Evolutionary conservation across 2,797 vertebrate species (phyloP).

Genomic region (Peromyscus melanophrys): DNA sequence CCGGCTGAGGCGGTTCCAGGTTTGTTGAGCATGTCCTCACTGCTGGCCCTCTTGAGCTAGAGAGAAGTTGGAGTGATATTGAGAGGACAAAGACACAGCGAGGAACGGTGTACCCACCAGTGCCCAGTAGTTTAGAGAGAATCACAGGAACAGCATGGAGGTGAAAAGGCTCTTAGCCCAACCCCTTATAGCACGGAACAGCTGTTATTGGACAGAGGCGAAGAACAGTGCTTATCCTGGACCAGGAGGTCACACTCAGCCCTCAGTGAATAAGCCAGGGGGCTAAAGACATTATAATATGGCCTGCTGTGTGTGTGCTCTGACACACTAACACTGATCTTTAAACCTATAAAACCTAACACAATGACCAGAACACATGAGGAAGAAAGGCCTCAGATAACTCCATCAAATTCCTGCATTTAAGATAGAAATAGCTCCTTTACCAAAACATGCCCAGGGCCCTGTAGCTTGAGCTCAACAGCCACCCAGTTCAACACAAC

Average conservation of each 20-base stretch:
- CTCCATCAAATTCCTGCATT: not conserved
- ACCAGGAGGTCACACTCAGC: not conserved
- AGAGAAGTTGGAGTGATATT: not conserved
- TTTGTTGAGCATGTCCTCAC: conserved; percentile 96
- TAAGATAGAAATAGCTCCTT: not conserved
- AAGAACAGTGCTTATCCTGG: not conserved
- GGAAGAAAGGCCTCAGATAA: not conserved
- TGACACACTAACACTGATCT: not conserved
- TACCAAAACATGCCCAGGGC: not conserved
- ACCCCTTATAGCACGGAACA: too few species aligned
- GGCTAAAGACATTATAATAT: not conserved
- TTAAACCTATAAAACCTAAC: not conserved
- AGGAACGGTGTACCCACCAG: not conserved
- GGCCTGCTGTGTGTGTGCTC: not conserved
- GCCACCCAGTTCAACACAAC: not conserved
- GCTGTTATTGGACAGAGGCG: too few species aligned
- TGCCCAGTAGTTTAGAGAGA: not conserved
- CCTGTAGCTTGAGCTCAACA: not conserved
- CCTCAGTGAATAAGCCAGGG: not conserved
- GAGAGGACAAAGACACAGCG: not conserved
- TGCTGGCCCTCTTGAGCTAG: conserved; percentile 98
- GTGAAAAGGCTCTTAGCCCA: not conserved
- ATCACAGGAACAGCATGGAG: fast-evolving
- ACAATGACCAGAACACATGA: too few species aligned
- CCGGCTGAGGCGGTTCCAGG: conserved; percentile 88